These are phyloP conservation scores for Malachius bipustulatus DNA, from an alignment of 2,888 invertebrate species.

Conservation along the genomic window DNA sequence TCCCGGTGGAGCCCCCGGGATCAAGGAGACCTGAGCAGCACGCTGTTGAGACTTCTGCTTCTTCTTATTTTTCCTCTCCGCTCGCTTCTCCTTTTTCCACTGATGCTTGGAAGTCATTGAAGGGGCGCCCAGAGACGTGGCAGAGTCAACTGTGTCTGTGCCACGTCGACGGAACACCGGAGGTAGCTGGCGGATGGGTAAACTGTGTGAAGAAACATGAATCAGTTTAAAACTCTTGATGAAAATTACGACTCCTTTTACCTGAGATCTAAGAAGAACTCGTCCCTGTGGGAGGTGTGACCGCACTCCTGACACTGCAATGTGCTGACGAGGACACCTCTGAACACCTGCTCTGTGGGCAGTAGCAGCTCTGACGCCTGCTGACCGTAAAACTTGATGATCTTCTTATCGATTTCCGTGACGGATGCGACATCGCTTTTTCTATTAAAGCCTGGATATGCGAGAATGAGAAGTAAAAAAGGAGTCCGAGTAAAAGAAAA, in stretches of 20 bases:
- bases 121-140: no score
- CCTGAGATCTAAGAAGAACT: constrained; percentile 82
- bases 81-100: constrained; percentile 50
- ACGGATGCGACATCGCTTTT: constrained; percentile 66
- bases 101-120: constrained; percentile 54
- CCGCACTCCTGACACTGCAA: constrained; percentile 82
- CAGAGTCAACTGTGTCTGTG: no score
- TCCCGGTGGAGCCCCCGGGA: constrained; percentile 3
- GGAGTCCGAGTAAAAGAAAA: no score
- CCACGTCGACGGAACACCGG: constrained; percentile 45
- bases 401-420: constrained; percentile 60
- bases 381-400: constrained; percentile 72
- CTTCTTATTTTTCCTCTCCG: constrained; percentile 44
- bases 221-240: neutral
- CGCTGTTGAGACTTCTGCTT: constrained; percentile 35
- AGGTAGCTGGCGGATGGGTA: constrained; percentile 56
- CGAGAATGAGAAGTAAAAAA: no score
- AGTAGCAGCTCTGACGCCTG: constrained; percentile 67
- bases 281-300: constrained; percentile 75
- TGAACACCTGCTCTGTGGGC: constrained; percentile 83
- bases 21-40: no score
- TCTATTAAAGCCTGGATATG: constrained; percentile 45
- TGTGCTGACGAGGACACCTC: constrained; percentile 83
- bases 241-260: constrained; percentile 17
- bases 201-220: constrained; percentile 7